Conservation (phyloP, 2,888 invertebrate species). For the Eupithecia subumbrata region DNA sequence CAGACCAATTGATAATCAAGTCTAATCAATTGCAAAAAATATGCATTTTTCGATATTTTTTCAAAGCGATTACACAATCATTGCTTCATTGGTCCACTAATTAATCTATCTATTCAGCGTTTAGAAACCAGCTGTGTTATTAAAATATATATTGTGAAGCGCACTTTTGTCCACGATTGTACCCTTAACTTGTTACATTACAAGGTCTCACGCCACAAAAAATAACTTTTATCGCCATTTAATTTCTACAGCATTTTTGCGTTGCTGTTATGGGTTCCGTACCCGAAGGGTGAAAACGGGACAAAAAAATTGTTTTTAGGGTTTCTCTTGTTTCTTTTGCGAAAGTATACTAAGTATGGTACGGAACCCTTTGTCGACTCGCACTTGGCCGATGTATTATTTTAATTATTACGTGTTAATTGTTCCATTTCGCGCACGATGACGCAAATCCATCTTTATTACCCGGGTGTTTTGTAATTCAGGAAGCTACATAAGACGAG, state of each 20-base stretch:
- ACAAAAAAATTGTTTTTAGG: too few relatives aligned
- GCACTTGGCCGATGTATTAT: not conserved
- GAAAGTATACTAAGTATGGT: too few relatives aligned
- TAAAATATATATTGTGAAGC: not conserved
- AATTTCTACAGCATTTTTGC: conserved; percentile 15
- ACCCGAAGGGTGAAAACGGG: too few relatives aligned
- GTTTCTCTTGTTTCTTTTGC: too few relatives aligned
- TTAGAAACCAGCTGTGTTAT: too few relatives aligned
- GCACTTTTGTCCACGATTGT: conserved; percentile 11
- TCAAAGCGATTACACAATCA: too few relatives aligned
- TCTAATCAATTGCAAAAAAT: too few relatives aligned
- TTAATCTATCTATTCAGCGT: too few relatives aligned
- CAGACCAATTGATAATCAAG: too few relatives aligned
- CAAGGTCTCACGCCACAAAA: conserved; percentile 29
- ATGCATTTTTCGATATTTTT: too few relatives aligned
- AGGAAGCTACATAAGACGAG: not conserved
- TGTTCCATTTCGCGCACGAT: not conserved
- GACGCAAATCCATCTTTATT: not conserved
- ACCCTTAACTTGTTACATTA: conserved; percentile 17
- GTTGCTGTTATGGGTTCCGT: not conserved
- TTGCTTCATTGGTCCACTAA: too few relatives aligned
- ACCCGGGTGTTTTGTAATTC: not conserved
- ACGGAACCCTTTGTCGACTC: too few relatives aligned
- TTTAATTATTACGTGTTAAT: not conserved
- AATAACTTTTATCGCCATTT: conserved; percentile 12